Evolutionary conservation across 2,888 invertebrate genomes (phyloP).

Genomic region (Pristionchus fissidentatus): DNA sequence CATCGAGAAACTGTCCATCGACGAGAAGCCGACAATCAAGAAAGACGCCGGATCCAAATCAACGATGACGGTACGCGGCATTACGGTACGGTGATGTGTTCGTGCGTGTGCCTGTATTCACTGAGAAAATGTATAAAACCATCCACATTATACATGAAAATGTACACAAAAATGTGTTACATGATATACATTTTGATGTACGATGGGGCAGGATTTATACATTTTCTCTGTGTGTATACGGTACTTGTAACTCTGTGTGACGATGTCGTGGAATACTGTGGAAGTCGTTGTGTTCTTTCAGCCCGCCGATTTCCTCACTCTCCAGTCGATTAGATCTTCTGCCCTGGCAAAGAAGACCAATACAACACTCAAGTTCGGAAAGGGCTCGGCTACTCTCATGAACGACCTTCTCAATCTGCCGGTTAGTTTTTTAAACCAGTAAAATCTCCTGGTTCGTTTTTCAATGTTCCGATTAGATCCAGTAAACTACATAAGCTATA

Average conservation of each 20-base stretch:
- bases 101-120: too few species aligned
- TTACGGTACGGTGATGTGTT: too few species aligned
- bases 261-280: too few species aligned
- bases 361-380: constrained; percentile 71
- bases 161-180: background rate
- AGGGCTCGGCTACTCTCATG: constrained; percentile 65
- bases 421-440: background rate
- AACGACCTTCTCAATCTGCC: constrained; percentile 62
- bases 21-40: constrained; percentile 37
- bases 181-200: too few species aligned
- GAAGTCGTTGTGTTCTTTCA: too few species aligned
- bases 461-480: too few species aligned
- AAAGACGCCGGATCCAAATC: background rate
- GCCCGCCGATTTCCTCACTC: constrained; percentile 71
- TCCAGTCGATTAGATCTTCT: constrained; percentile 71
- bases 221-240: too few species aligned
- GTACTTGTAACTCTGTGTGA: too few species aligned
- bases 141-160: background rate
- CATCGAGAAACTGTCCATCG: constrained; percentile 54
- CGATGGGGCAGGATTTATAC: too few species aligned
- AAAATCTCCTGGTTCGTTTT: too few species aligned
- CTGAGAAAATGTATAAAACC: background rate
- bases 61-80: background rate
- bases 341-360: constrained; percentile 74
- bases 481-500: too few species aligned